phyloP scores from a whole-genome alignment of 1,140 invertebrate genomes.

The Trinorchestia longiramus region DNA sequence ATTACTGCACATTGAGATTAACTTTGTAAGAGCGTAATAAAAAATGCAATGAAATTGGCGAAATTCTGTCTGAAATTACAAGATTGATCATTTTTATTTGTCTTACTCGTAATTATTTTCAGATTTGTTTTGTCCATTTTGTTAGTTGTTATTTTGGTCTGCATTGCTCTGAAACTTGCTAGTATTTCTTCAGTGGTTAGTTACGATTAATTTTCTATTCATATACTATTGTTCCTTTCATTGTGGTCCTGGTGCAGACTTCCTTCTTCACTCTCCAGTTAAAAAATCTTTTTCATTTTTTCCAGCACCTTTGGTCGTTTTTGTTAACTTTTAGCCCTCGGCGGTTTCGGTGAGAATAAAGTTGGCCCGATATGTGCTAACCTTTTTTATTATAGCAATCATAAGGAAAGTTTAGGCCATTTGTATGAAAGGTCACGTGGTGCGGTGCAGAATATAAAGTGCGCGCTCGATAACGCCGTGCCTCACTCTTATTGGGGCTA shows the following conservation, averaged over 20 bases:
- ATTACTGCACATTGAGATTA: neutral
- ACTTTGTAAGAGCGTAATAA: neutral
- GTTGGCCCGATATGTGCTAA: slow-evolving; percentile 48
- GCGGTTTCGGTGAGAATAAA: slow-evolving; percentile 42
- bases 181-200: neutral
- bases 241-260: neutral
- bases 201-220: neutral
- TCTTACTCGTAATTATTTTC: neutral
- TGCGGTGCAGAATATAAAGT: slow-evolving; percentile 54
- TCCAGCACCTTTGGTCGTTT: neutral
- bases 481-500: slow-evolving; percentile 48
- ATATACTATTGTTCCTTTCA: neutral
- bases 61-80: neutral
- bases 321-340: neutral
- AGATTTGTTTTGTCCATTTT: neutral
- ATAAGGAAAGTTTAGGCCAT: slow-evolving; percentile 53
- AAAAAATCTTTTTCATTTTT: neutral
- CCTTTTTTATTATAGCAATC: slow-evolving; percentile 51
- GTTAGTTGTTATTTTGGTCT: neutral
- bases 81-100: neutral
- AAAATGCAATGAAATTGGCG: neutral
- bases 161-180: neutral
- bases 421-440: slow-evolving; percentile 52
- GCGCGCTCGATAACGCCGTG: slow-evolving; percentile 34
- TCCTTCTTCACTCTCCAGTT: neutral